Base-by-base conservation (phyloP, 2,888 invertebrate species). In the Pasiphila rectangulata region DNA sequence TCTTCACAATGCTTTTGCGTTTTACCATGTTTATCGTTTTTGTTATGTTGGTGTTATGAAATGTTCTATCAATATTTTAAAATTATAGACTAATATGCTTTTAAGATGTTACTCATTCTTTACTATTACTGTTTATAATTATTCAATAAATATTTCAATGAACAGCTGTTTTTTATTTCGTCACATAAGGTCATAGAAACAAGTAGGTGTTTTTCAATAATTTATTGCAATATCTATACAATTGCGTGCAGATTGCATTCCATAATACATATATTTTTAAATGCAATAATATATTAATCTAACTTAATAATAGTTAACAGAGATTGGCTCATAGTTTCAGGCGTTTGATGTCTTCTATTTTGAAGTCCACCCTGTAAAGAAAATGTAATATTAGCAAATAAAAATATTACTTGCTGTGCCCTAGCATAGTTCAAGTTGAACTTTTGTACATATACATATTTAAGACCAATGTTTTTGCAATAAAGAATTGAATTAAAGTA, bases 301-400 rank as follows among this genome's bases (percentile, higher is more conserved):
- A 24, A n/a, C n/a, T 49, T 37, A 38, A 5, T 19, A 37, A 9
- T 13, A 1, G 3, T n/a, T 13, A 27, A 12, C 2, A 19, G 5
- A n/a, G 1, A 9, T 25, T 25, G 5, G 6, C 5, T 57, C 77
- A 86, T 3, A 86, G 61, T 42, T 86, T 86, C 40, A 86, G 52
- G 1, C 86, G 91, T 72, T 95, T 94, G 61, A 98, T 96, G 52
- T 98, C 97, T 63, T 98, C 97, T 61, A 92, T 90, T 61, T 94
- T 93, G 76, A 97, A 95, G 83, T 97, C 97, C 37, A 90, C 91
- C 65, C 96, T 94, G 83, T 30, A 76, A 52, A 48, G 58, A 54
- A 54, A 37, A 7, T 13, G 16, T 20, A 19, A 1, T 25, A 25
- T 12, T 25, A 25, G n/a, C n/a, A n/a, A n/a, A n/a, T n/a, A n/a